phyloP scores from a whole-genome alignment of 37 sponge, comb jelly and placozoan genomes.

The Theonella swinhoei region DNA sequence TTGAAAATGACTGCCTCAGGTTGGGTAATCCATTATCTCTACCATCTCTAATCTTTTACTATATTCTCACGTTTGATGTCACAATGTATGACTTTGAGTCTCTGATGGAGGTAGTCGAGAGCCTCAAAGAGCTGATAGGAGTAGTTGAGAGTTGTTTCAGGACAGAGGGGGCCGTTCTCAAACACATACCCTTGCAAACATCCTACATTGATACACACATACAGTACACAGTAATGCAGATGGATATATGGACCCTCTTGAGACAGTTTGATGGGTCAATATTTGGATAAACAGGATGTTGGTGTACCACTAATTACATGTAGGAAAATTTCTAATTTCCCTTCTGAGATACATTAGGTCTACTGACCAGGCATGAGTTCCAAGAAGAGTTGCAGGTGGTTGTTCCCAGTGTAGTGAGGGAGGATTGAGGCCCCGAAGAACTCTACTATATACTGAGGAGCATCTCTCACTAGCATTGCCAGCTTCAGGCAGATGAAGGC shows the following conservation, averaged over 20 bases:
- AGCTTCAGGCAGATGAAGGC: constrained; percentile 52
- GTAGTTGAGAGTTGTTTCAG: constrained; percentile 45
- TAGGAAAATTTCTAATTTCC: too few species aligned
- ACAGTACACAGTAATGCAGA: not conserved
- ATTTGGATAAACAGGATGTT: too few species aligned
- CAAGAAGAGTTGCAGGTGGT: constrained; percentile 52
- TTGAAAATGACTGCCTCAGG: too few species aligned
- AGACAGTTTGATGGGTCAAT: too few species aligned
- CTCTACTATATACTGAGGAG: constrained; percentile 53
- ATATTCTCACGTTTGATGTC: constrained; percentile 76
- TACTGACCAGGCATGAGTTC: constrained; percentile 70
- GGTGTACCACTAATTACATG: too few species aligned
- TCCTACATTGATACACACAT: constrained; percentile 8
- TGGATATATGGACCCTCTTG: too few species aligned
- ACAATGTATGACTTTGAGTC: constrained; percentile 50
- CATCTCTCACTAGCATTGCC: constrained; percentile 4
- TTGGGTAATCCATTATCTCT: too few species aligned
- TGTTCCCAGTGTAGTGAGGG: not conserved
- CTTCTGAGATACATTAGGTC: too few species aligned
- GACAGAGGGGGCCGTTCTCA: constrained; percentile 39
- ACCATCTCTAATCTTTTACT: too few species aligned
- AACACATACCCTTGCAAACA: constrained; percentile 47
- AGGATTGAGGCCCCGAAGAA: constrained; percentile 61
- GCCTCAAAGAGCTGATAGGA: constrained; percentile 69
- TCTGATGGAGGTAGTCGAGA: constrained; percentile 62